Conservation (phyloP, 2,888 invertebrate genomes). For the Blastobasis adustella region DNA sequence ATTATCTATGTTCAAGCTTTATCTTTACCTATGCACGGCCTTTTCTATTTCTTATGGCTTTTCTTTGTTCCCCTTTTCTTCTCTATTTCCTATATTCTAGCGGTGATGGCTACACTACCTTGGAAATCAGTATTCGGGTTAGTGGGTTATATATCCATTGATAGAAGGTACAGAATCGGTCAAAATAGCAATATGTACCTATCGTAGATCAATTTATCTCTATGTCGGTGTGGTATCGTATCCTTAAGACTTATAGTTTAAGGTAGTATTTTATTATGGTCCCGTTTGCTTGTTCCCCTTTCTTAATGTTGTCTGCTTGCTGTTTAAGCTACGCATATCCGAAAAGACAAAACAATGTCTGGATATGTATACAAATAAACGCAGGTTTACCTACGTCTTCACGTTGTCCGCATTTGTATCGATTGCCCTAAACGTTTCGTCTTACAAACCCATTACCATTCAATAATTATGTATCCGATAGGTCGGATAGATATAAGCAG, state of each 20-base stretch:
- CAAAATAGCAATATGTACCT: not conserved
- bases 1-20: conserved; percentile 4
- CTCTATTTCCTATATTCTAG: conserved; percentile 15
- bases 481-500: not conserved
- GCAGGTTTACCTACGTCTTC: conserved; percentile 11
- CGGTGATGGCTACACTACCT: conserved; percentile 24
- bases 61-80: conserved; percentile 13
- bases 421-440: conserved; percentile 23
- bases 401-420: conserved; percentile 11
- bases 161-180: not conserved
- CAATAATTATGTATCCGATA: not conserved
- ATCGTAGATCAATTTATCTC: too few species aligned
- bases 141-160: not conserved
- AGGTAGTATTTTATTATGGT: not conserved
- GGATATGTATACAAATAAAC: conserved; percentile 1
- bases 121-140: not conserved
- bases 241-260: not conserved
- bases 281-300: not conserved
- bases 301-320: conserved; percentile 6
- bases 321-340: conserved; percentile 4
- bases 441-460: conserved; percentile 18
- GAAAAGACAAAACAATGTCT: not conserved
- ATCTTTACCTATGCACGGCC: conserved; percentile 23
- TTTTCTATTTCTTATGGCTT: conserved; percentile 19
- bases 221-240: too few species aligned